Evolutionary conservation across 2,888 invertebrate genomes (phyloP), one percentile per base, ranked within the genome.

Genomic region (Eudasyphora cyanicolor): DNA sequence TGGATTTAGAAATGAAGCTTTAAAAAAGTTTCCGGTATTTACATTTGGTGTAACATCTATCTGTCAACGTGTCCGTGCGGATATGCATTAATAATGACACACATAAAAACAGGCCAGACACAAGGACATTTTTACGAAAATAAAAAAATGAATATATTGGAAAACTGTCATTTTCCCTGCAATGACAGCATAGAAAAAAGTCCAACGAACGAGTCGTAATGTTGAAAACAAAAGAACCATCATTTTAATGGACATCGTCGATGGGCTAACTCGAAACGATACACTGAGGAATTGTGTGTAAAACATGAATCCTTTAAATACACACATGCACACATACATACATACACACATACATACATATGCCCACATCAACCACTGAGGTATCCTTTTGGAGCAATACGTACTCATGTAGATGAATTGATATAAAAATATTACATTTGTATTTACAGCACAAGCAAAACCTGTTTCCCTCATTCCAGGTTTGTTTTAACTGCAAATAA

Each of bases 121-220:
- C 19, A 60, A 32, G 24, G 38, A 76, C 49, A 60, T 10, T 60
- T 45, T 27, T n/a, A 77, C 35, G 35, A 24, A 10, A 64, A 64
- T 19, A 57, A 14, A 14, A 19, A 69, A 38, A 38, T 14, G 2
- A 51, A 17, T 49, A 51, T 64, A 78, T 78, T 42, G 64, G 35
- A 64, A 64, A 78, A 35, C 51, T 73, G 64, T 38, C 79, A 79
- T 27, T 62, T 70, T 62, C 17, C 62, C 5, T 62, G 14, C 6
- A 32, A 21, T n/a, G 29, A 38, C 42, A 60, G 24, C 67, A 62
- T n/a, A 32, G 32, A 19, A 10, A 21, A 21, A 3, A 19, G 57
- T 1, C 6, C 57, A 38, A 38, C 38, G 35, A 14, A 35, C 17
- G 8, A 64, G 51, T 7, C 64, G 19, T 38, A 8, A 64, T 3